phyloP scores from a whole-genome alignment of 2,888 invertebrate genomes.

The Ormia ochracea region DNA sequence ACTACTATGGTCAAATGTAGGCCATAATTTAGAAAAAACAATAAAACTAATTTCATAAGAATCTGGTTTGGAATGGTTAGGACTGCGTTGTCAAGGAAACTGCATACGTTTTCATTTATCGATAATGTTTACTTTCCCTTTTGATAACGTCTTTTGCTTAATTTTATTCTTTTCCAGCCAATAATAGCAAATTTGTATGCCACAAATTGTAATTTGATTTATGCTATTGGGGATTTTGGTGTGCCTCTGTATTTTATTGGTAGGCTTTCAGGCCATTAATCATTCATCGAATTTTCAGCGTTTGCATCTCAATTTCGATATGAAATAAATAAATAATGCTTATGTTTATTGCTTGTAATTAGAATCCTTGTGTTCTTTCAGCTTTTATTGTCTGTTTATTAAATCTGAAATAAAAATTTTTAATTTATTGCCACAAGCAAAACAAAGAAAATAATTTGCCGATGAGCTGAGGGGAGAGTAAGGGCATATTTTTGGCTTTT shows the following conservation, averaged over 20 bases:
- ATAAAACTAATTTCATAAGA: not conserved
- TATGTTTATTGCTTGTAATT: not conserved
- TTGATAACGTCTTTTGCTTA: not conserved
- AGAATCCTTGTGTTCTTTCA: not conserved
- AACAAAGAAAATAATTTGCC: not conserved
- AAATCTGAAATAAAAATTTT: not conserved
- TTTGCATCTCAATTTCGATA: constrained; percentile 1
- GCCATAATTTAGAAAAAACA: not conserved
- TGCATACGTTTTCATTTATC: too few species aligned
- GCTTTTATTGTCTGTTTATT: not conserved
- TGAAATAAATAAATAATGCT: not conserved
- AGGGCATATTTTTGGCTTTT: too few species aligned
- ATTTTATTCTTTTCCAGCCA: not conserved
- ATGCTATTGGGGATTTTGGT: not conserved
- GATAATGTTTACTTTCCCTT: too few species aligned
- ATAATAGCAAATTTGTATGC: not conserved
- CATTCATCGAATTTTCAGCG: not conserved
- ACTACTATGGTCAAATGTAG: not conserved
- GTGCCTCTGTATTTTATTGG: not conserved
- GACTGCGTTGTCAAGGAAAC: not conserved
- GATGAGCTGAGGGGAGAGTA: too few species aligned
- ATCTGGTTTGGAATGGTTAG: constrained; percentile 1
- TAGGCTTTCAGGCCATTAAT: not conserved
- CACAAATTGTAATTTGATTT: constrained; percentile 20
- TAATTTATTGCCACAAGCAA: not conserved